Evolutionary conservation across 2,888 invertebrate species (phyloP), one percentile per base, ranked within the genome.

Genomic region (Sarcophaga caerulescens): DNA sequence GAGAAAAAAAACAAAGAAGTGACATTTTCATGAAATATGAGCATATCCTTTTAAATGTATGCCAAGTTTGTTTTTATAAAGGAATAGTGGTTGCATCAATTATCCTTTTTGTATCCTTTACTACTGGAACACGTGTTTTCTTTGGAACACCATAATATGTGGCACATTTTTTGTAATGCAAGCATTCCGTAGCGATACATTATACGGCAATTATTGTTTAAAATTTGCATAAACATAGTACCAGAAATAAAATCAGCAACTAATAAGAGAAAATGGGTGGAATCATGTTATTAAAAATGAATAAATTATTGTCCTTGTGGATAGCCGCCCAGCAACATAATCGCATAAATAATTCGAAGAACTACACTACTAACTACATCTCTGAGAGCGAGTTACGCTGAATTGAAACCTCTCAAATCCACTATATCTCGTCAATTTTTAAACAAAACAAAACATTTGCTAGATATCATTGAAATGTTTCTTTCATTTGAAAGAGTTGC

Each of bases 61-160:
- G 25, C 14, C n/a, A 60, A 44, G 11, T 44, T 71, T 59, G 25
- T 11, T 44, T 47, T 63, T 65, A 12, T 6, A 75, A 12, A n/a
- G 17, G 19, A 75, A 63, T 52, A n/a, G 63, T 65, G 63, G 75
- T 71, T 70, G 19, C 25, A 47, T 66, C 19, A 45, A n/a, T 35
- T 8, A 5, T 19, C 52, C 10, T 62, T 62, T 62, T 69, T 19
- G 68, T 63, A 19, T 19, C 45, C 45, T 47, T 62, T 78, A 17
- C 45, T 59, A 35, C 45, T 45, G 47, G 68, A 71, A 74, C 80
- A 81, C 80, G 45, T 70, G 71, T 70, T 76, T 65, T 47, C 52
- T 52, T 14, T 52, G 5, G 4, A 52, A 52, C 52, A 25, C 14
- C 14, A 44, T 60, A 14, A 11, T 59, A 17, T 25, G 35, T 68